Conservation (phyloP, 2,113 vertebrate species). For the Ceyx margarethae region DNA sequence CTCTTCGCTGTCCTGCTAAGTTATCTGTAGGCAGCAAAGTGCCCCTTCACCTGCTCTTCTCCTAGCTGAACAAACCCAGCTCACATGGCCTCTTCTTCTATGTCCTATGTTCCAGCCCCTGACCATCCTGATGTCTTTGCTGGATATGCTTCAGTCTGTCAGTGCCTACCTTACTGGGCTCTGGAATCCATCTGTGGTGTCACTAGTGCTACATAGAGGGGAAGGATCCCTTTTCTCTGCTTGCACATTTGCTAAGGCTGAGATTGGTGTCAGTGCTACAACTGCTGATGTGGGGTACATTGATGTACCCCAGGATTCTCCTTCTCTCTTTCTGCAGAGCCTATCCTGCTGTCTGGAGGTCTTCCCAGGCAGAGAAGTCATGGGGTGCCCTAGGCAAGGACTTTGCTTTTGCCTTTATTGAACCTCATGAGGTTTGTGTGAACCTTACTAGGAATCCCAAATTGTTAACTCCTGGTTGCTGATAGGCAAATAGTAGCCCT, state of each 20-base stretch:
- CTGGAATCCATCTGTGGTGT: background rate
- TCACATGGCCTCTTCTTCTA: background rate
- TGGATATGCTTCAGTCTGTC: background rate
- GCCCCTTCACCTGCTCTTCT: background rate
- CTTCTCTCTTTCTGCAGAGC: background rate
- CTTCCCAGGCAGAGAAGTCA: background rate
- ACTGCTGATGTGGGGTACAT: background rate
- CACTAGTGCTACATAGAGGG: background rate
- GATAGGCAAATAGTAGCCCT: background rate
- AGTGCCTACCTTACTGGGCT: background rate
- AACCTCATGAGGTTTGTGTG: background rate
- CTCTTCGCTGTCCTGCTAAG: background rate
- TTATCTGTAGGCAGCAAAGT: background rate
- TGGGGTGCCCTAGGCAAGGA: background rate
- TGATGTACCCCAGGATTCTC: background rate
- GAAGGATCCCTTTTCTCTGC: background rate
- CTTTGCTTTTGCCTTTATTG: background rate
- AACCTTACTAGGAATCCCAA: background rate
- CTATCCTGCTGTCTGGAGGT: background rate
- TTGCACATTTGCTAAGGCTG: background rate
- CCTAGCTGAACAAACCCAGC: background rate
- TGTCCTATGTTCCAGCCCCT: background rate
- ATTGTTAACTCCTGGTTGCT: background rate
- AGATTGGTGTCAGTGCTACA: background rate
- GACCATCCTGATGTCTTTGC: background rate